Conservation (phyloP, 2,797 vertebrate species). For the Neosilurus mollespiculum region DNA sequence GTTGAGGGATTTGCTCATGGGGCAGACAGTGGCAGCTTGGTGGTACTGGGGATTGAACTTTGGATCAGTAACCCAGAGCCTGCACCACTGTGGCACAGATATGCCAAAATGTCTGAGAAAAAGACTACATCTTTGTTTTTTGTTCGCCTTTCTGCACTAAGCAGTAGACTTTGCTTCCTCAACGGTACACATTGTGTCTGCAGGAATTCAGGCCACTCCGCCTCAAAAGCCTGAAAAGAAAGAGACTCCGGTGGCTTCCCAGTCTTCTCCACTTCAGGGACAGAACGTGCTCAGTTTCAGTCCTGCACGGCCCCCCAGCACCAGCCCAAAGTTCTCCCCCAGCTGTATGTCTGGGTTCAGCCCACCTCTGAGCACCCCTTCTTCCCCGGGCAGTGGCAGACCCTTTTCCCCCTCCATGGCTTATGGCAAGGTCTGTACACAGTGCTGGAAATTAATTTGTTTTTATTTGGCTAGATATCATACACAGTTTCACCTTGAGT, state of each 20-base stretch:
- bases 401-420: conserved; percentile 72
- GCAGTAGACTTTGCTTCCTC: background rate
- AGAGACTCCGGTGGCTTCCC: conserved; percentile 72
- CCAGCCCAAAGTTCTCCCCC: conserved; percentile 86
- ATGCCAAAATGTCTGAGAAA: background rate
- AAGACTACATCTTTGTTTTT: background rate
- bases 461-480: background rate
- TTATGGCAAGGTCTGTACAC: conserved; percentile 74
- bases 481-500: background rate
- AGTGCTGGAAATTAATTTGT: background rate
- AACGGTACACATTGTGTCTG: background rate
- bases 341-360: conserved; percentile 83
- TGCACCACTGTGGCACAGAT: background rate
- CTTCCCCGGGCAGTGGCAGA: conserved; percentile 70
- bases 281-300: conserved; percentile 94
- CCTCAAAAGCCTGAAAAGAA: conserved; percentile 76
- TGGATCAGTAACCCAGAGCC: too few species aligned
- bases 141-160: background rate
- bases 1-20: too few species aligned
- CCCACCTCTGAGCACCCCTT: conserved; percentile 77
- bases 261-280: conserved; percentile 82
- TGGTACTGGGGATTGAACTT: too few species aligned
- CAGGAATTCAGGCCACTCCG: conserved; percentile 81
- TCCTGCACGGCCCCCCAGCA: conserved; percentile 80
- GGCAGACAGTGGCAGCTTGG: too few species aligned